phyloP scores from a whole-genome alignment of 2,888 invertebrate species.

The Phoenoteleia sp. region DNA sequence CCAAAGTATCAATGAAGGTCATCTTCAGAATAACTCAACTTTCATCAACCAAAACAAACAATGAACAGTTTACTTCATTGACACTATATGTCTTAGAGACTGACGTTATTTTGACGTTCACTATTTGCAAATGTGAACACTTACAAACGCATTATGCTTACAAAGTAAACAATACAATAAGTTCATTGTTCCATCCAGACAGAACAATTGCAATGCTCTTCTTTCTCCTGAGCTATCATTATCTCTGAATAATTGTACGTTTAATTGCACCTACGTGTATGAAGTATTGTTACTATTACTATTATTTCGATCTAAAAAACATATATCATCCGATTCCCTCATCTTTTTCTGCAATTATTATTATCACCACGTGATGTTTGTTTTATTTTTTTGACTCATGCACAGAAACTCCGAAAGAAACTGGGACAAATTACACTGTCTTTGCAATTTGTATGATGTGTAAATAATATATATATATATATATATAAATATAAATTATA shows the following conservation, averaged over 20 bases:
- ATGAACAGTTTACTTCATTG: neutral
- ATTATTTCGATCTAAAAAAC: neutral
- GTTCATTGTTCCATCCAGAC: slow-evolving; percentile 9
- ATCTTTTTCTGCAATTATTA: no score
- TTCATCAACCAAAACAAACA: neutral
- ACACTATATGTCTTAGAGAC: neutral
- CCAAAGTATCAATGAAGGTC: neutral
- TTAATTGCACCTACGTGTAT: slow-evolving; percentile 14
- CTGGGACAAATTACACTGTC: no score
- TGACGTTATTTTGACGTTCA: neutral
- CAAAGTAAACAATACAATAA: slow-evolving; percentile 19
- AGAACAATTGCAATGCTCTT: slow-evolving; percentile 16
- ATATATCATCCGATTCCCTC: neutral
- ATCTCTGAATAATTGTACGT: slow-evolving; percentile 23
- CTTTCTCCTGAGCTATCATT: slow-evolving; percentile 5
- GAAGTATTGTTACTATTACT: neutral
- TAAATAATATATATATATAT: no score
- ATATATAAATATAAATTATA: no score
- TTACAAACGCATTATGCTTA: neutral
- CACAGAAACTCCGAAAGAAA: no score
- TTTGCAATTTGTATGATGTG: no score
- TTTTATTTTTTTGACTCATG: no score
- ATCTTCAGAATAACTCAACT: neutral
- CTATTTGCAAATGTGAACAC: slow-evolving; percentile 1
- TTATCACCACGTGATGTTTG: no score